phyloP scores from a whole-genome alignment of 2,113 vertebrate genomes.

The Archocentrus centrarchus region DNA sequence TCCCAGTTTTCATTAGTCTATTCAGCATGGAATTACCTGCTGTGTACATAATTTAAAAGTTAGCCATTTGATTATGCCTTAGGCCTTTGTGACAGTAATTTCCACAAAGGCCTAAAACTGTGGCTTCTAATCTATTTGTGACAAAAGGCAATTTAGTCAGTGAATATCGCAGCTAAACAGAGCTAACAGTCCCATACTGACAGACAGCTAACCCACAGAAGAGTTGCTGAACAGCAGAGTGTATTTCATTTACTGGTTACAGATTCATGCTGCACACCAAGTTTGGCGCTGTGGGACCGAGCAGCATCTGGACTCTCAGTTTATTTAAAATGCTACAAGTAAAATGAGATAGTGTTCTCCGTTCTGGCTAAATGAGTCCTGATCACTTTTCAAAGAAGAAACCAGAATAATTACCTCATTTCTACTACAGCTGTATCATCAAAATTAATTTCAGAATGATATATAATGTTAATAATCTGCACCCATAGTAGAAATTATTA shows the following conservation, averaged over 20 bases:
- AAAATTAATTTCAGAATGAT: not conserved
- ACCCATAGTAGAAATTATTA: not conserved
- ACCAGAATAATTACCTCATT: not conserved
- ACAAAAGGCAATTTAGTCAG: not conserved
- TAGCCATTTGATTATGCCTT: not conserved
- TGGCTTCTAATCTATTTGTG: not conserved
- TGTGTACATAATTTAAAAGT: not conserved
- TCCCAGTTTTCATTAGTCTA: not conserved
- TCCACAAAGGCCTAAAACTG: not conserved
- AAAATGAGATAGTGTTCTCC: not conserved
- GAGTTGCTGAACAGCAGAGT: not conserved
- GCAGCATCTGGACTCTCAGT: constrained; percentile 10
- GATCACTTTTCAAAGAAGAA: not conserved
- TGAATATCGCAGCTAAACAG: not conserved
- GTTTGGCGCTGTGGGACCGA: constrained; percentile 10
- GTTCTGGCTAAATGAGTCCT: not conserved
- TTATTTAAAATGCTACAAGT: constrained; percentile 14
- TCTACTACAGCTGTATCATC: not conserved
- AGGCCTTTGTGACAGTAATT: not conserved
- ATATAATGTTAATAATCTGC: not conserved
- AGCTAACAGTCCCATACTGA: not conserved
- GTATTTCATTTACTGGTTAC: constrained; percentile 10
- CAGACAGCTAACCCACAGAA: not conserved
- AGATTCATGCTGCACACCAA: constrained; percentile 19
- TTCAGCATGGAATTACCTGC: not conserved